phyloP scores from a whole-genome alignment of 2,797 vertebrate genomes.

The Mus caroli region DNA sequence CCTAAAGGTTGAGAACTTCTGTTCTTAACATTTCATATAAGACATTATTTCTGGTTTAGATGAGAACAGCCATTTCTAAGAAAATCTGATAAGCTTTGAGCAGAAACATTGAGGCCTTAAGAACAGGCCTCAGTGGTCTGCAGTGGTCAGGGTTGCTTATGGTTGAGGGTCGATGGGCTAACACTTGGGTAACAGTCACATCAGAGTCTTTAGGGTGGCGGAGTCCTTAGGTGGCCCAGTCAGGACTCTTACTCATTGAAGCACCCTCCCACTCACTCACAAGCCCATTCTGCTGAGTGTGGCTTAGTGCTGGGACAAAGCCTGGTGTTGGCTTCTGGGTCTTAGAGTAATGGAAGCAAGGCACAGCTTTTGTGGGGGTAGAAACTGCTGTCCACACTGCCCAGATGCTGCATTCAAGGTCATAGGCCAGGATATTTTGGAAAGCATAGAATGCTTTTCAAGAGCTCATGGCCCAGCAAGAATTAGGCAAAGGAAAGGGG shows the following conservation, averaged over 20 bases:
- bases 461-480: neutral
- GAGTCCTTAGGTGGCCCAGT: too few species aligned
- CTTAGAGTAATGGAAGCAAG: neutral
- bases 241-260: neutral
- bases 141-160: neutral
- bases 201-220: neutral
- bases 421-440: too few species aligned
- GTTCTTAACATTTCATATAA: neutral
- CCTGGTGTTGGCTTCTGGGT: neutral
- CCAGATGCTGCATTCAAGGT: accelerated
- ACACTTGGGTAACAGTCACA: neutral
- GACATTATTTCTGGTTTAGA: neutral
- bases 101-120: too few species aligned
- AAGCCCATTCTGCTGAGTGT: too few species aligned
- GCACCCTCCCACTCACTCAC: neutral
- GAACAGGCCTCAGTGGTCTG: too few species aligned
- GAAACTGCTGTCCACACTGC: neutral
- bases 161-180: too few species aligned
- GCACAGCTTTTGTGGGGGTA: neutral
- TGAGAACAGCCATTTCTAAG: neutral
- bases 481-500: neutral
- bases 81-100: neutral
- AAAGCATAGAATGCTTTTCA: neutral
- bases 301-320: neutral
- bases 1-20: neutral